These are phyloP conservation scores for Lepisosteus osseus DNA, from an alignment of 2,113 vertebrate species.

Conservation along the genomic window DNA sequence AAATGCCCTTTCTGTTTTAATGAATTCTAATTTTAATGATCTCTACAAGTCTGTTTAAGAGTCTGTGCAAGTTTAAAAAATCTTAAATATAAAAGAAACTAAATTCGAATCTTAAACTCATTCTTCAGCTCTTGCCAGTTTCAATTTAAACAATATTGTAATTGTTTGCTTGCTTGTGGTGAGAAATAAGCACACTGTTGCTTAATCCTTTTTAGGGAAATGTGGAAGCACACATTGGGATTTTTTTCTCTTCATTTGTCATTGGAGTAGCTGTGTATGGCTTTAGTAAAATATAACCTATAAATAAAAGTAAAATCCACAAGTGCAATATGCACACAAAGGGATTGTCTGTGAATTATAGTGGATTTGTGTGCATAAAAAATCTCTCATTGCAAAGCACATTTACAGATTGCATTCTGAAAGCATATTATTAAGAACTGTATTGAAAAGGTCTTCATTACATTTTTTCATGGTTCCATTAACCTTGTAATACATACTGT, in stretches of 20 bases:
- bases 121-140: no score
- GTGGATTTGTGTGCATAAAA: background rate
- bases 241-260: background rate
- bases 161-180: no score
- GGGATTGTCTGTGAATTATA: background rate
- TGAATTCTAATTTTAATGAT: no score
- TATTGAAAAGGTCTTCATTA: background rate
- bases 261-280: background rate
- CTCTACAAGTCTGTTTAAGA: no score
- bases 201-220: background rate
- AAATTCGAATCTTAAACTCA: no score
- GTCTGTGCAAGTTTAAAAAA: no score
- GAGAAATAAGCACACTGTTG: no score
- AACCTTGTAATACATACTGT: background rate
- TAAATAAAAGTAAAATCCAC: background rate
- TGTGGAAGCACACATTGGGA: background rate
- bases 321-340: conserved; percentile 6
- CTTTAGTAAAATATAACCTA: background rate
- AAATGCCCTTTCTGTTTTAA: no score
- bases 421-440: conserved; percentile 1
- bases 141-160: no score
- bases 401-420: background rate
- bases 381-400: background rate
- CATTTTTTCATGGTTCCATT: background rate
- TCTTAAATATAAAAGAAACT: no score